These are phyloP conservation scores for Gallinago paraguaiae DNA, from an alignment of 2,113 vertebrate species.

Conservation along the genomic window DNA sequence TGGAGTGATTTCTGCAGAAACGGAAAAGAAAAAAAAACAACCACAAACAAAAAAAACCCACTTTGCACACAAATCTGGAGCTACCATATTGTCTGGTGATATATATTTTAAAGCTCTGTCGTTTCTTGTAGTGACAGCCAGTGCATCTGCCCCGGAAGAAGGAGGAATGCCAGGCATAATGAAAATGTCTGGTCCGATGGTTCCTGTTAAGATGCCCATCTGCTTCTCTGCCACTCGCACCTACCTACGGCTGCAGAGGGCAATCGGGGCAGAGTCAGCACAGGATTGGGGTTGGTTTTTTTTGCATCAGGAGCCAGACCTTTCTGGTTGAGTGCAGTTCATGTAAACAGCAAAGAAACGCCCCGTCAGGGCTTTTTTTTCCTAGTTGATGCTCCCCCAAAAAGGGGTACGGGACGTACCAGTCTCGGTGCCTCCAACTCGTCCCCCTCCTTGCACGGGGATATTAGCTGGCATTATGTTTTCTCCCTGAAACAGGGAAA, in stretches of 20 bases:
- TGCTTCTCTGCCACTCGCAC: background rate
- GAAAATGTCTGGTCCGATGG: background rate
- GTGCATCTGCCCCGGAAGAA: constrained; percentile 18
- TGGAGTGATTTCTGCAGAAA: background rate
- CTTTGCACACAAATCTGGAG: background rate
- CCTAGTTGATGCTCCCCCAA: background rate
- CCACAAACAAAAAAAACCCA: no score
- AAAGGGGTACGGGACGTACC: fast-evolving
- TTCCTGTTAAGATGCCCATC: background rate
- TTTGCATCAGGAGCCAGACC: fast-evolving
- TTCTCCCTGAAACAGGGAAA: background rate
- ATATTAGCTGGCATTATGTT: no score
- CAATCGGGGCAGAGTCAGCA: background rate
- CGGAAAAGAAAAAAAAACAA: background rate
- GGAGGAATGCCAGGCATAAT: background rate
- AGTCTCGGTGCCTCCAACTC: background rate
- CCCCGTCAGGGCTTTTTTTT: background rate
- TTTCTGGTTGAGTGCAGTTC: background rate
- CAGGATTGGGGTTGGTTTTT: background rate
- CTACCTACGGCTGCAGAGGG: background rate
- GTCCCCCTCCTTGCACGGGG: background rate
- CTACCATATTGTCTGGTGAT: background rate
- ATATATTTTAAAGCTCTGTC: background rate
- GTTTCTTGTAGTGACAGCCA: background rate
- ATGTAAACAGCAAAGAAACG: background rate